These are phyloP conservation scores for Pelosia muscerda DNA, from an alignment of 2,888 invertebrate species.

Conservation along the genomic window DNA sequence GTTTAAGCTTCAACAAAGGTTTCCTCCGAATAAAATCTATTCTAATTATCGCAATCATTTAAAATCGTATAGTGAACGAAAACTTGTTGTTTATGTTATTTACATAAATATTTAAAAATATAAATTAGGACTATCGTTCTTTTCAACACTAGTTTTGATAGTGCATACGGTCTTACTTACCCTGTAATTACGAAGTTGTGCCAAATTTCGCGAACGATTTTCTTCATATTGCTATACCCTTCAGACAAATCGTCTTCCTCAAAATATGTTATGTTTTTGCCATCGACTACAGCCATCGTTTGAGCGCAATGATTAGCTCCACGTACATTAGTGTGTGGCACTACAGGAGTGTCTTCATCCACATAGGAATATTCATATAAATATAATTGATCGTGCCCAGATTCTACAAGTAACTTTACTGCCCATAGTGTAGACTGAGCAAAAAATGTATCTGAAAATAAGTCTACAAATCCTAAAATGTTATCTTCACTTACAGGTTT, in stretches of 20 bases:
- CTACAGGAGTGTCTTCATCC: constrained; percentile 48
- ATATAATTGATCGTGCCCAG: constrained; percentile 57
- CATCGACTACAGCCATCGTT: constrained; percentile 29
- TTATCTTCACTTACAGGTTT: constrained; percentile 41
- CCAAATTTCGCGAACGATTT: constrained; percentile 28
- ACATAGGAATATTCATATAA: constrained; percentile 64
- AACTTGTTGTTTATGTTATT: no score
- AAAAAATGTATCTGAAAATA: constrained; percentile 67
- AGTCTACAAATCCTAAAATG: constrained; percentile 50
- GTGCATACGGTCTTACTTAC: constrained; percentile 11
- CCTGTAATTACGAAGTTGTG: constrained; percentile 29
- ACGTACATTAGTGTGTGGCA: constrained; percentile 51
- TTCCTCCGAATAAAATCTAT: no score
- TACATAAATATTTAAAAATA: neutral
- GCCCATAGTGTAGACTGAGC: constrained; percentile 55
- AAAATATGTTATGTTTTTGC: neutral
- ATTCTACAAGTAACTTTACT: constrained; percentile 47
- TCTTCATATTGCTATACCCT: constrained; percentile 27
- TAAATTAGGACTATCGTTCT: neutral
- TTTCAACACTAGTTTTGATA: neutral
- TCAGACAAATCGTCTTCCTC: constrained; percentile 17
- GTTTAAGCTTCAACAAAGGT: no score
- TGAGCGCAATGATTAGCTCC: constrained; percentile 61
- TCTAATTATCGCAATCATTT: no score
- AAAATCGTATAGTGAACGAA: no score